Evolutionary conservation across 2,888 invertebrate genomes (phyloP), one percentile per base, ranked within the genome.

Genomic region (Heliconius ismenius): DNA sequence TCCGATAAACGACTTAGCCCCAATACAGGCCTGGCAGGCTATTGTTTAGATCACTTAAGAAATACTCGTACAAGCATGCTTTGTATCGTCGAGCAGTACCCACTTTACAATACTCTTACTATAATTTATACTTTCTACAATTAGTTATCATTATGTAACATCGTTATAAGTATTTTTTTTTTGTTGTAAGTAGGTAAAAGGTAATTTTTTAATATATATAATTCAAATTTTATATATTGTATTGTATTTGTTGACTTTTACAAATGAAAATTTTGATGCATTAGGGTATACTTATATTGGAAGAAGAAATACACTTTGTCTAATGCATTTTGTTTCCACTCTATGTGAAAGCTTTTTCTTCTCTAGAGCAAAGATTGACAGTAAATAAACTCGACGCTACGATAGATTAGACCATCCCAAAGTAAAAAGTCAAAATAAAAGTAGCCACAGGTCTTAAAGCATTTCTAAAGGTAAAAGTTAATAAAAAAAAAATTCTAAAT

Each of bases 1-100:
- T 83, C 83, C 81, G 84, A 78, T 79, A 78, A 79, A 62, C 67
- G 76, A 65, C 69, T 77, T 63, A 60, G 70, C 60, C 11, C 58
- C n/a, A 43, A 73, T 76, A 67, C 49, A 49, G 21, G 32, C 21
- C 9, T 21, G 64, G 32, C 3, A 49, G 54, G 6, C 64, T 67
- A 32, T 67, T 73, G 60, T 60, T 73, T 24, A 36, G 24, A 26
- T 21, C 32, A 63, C 11, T 62, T 39, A 28, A 73, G 32, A 58
- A 67, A 26, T 43, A 28, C 26, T 28, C 26, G 26, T 28, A 67
- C 39, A 67, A 6, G 4, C 7, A 21, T 28, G 21, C 10, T 68
- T 43, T 7, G 6, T 1, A 32, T 32, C 6, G 6, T 4, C 11
- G 1, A 24, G n/a, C 24, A 49, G 26, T 49, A 26, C 15, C n/a